A percentile compares a stretch with the other conserved stretches of the same genome.
Conservation (phyloP, 2,113 vertebrate species). For the Chrysemys picta region DNA sequence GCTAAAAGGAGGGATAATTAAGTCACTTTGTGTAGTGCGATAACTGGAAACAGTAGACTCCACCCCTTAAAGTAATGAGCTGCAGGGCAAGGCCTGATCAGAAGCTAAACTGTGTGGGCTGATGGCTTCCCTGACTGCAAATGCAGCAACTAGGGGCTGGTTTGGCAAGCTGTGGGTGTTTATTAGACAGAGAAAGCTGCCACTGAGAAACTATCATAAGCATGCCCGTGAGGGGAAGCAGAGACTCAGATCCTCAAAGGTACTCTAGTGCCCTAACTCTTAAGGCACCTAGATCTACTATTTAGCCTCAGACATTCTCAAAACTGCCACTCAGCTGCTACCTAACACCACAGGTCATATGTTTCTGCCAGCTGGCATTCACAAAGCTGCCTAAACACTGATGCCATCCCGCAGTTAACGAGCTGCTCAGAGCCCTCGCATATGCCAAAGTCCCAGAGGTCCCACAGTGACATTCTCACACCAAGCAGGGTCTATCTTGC, state of each 20-base stretch:
- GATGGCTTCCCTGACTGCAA: background rate
- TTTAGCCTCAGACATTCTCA: background rate
- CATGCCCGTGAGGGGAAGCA: background rate
- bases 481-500: no score
- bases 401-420: background rate
- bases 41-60: background rate
- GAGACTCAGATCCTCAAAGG: background rate
- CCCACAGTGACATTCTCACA: no score
- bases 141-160: fast-evolving
- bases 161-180: fast-evolving
- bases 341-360: background rate
- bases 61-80: background rate
- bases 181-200: background rate
- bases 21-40: background rate
- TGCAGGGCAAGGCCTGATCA: background rate
- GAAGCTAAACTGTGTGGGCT: background rate
- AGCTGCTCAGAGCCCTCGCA: background rate
- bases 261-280: background rate
- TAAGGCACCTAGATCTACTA: background rate
- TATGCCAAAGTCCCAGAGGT: background rate
- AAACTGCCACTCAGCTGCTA: background rate
- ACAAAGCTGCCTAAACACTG: background rate
- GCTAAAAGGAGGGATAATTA: background rate
- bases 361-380: background rate
- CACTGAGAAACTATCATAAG: background rate